Evolutionary conservation across 2,888 invertebrate species (phyloP), one percentile per base, ranked within the genome.

Genomic region (Tolmerus cingulatus): DNA sequence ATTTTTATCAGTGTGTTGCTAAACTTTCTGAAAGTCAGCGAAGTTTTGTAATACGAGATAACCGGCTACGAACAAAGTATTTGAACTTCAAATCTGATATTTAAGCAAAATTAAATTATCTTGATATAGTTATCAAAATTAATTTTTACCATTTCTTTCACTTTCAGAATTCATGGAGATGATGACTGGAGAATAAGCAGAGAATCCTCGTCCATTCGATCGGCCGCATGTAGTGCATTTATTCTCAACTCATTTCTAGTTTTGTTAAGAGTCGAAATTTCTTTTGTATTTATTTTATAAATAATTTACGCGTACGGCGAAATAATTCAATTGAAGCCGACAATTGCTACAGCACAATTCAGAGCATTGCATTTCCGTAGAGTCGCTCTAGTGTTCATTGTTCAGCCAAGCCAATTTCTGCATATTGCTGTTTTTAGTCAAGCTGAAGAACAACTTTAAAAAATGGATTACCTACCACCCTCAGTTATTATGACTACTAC

Each of bases 81-180:
- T 19, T 27, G 66, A 66, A 66, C 8, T 23, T 19, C 4, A 19
- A 66, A 12, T 66, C 19, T 19, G 9, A 8, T n/a, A 8, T 34
- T 34, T 55, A 82, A 82, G 34, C 66, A 82, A 40, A 66, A 37
- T 37, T 23, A 9, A n/a, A 12, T n/a, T 40, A 14, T 1, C n/a
- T 51, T 46, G 57, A 19, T 23, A 27, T 9, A 66, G 12, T 23
- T 12, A n/a, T n/a, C n/a, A n/a, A 8, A 23, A 4, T 66, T 7
- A 66, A 40, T 40, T 57, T 27, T 37, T 16, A 89, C 88, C 88
- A 88, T 88, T 88, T 89, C 89, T 89, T 90, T 91, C 93, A 93
- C 90, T 92, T 96, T 96, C 95, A 97, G 97, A 97, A 95, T 97
- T 97, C 94, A 97, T 97, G 97, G 97, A 97, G 93, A 97, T 97